Evolutionary conservation across 2,888 invertebrate genomes (phyloP).

Genomic region (Caprella mutica): DNA sequence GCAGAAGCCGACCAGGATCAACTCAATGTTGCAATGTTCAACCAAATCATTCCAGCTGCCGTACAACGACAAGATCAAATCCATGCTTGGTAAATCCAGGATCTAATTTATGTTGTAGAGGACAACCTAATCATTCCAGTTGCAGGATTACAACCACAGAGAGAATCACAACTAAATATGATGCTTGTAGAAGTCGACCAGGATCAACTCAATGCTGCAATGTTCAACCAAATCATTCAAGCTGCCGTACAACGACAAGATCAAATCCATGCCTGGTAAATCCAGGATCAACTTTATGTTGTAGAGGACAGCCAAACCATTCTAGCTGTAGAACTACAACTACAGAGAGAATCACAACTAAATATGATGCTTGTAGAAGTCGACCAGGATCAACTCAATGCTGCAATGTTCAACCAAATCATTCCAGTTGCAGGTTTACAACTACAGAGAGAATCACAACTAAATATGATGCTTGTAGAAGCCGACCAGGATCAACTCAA

Average conservation of each 20-base stretch:
- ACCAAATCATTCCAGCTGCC: conserved; percentile 40
- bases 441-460: conserved; percentile 8
- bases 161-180: conserved; percentile 1
- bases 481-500: not conserved
- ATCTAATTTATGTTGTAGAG: too few relatives aligned
- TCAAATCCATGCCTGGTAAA: not conserved
- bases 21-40: not conserved
- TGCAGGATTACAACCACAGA: too few relatives aligned
- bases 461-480: not conserved
- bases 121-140: too few relatives aligned
- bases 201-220: not conserved
- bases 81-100: too few relatives aligned
- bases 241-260: not conserved
- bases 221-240: not conserved
- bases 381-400: conserved; percentile 17
- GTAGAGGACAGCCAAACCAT: conserved; percentile 11
- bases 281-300: conserved; percentile 10
- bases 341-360: not conserved
- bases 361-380: conserved; percentile 11
- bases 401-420: conserved; percentile 11
- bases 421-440: conserved; percentile 6
- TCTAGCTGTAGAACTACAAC: conserved; percentile 8
- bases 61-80: too few relatives aligned
- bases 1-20: not conserved
- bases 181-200: not conserved